Conservation (phyloP, 2,888 invertebrate genomes). For the Phaedon cochleariae region DNA sequence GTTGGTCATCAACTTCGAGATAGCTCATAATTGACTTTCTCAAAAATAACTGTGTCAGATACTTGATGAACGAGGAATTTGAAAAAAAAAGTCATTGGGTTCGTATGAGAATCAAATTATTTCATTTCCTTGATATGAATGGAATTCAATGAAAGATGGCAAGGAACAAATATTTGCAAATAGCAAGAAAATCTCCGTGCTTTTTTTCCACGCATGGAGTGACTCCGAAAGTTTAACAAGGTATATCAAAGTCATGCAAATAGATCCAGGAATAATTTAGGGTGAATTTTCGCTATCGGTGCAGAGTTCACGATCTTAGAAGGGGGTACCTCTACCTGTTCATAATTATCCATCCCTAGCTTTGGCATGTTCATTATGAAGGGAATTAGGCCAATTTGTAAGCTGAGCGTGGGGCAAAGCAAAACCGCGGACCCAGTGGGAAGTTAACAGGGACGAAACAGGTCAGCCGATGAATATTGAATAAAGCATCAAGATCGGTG, state of each 20-base stretch:
- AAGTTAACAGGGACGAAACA: slow-evolving; percentile 2
- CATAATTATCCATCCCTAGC: slow-evolving; percentile 16
- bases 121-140: too few species aligned
- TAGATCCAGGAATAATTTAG: not conserved
- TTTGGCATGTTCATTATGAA: slow-evolving; percentile 13
- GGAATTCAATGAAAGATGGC: too few species aligned
- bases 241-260: not conserved
- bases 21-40: too few species aligned
- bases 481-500: slow-evolving; percentile 9
- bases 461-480: slow-evolving; percentile 12
- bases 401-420: slow-evolving; percentile 4
- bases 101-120: too few species aligned
- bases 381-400: slow-evolving; percentile 25
- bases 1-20: too few species aligned
- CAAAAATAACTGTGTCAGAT: too few species aligned
- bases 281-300: not conserved
- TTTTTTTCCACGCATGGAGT: too few species aligned
- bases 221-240: not conserved
- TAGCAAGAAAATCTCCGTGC: too few species aligned
- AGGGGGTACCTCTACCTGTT: slow-evolving; percentile 15
- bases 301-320: not conserved
- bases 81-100: too few species aligned
- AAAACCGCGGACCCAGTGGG: not conserved
- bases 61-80: too few species aligned
- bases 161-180: too few species aligned